These are phyloP conservation scores for Myotis daubentonii DNA, from an alignment of 2,797 vertebrate genomes.

Conservation along the genomic window DNA sequence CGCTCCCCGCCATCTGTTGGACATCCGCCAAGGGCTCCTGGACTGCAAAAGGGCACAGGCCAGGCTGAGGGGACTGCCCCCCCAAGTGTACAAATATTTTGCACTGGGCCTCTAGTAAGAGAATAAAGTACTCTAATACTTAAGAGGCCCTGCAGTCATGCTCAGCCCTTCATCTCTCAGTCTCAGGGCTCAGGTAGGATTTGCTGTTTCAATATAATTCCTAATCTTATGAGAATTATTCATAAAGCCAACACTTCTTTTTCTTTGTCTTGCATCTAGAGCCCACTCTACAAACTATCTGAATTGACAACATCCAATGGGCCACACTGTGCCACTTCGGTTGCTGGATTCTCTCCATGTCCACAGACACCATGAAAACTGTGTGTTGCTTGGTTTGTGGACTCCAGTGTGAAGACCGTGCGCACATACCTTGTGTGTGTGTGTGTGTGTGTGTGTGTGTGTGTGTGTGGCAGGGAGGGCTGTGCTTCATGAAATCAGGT, in stretches of 20 bases:
- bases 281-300: not conserved
- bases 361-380: not conserved
- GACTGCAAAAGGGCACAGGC: too few species aligned
- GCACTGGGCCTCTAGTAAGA: not conserved
- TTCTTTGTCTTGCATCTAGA: not conserved
- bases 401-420: not conserved
- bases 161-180: not conserved
- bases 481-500: not conserved
- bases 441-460: not conserved
- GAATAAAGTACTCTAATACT: not conserved
- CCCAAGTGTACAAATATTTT: too few species aligned
- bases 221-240: not conserved
- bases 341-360: not conserved
- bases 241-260: constrained; percentile 20
- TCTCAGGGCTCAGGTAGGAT: not conserved
- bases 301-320: not conserved
- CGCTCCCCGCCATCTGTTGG: too few species aligned
- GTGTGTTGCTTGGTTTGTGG: not conserved
- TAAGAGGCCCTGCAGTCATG: not conserved
- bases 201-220: not conserved
- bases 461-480: too few species aligned
- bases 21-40: too few species aligned
- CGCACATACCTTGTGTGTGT: not conserved
- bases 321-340: not conserved
- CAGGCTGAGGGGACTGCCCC: too few species aligned